phyloP scores from a whole-genome alignment of 1,140 invertebrate genomes.

The Heliconius melpomene region DNA sequence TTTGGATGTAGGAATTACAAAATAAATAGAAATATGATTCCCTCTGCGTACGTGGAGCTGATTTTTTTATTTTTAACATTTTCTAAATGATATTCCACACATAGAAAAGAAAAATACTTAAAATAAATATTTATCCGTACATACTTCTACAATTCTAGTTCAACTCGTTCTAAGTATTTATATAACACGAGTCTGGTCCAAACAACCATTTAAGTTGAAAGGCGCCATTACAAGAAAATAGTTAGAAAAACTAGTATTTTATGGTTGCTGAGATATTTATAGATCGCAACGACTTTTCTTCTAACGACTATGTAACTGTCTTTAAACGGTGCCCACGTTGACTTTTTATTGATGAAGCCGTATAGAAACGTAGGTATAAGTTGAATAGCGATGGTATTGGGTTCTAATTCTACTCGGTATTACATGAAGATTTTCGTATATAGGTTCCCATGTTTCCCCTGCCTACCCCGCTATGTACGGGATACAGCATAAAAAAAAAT shows the following conservation, averaged over 20 bases:
- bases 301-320: slow-evolving; percentile 5
- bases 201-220: neutral
- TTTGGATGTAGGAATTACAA: too few species aligned
- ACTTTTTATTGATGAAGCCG: neutral
- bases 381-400: neutral
- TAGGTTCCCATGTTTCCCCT: too few species aligned
- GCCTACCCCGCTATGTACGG: too few species aligned
- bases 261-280: neutral
- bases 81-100: too few species aligned
- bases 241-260: neutral
- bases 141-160: neutral
- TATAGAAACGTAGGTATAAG: neutral
- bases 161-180: neutral
- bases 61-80: too few species aligned
- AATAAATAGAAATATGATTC: too few species aligned
- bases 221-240: neutral
- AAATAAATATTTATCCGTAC: neutral
- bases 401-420: neutral
- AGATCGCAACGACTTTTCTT: neutral
- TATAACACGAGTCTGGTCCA: neutral
- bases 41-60: too few species aligned
- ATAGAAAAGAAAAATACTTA: too few species aligned
- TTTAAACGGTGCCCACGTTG: neutral
- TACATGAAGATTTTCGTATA: neutral
- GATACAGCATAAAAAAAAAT: too few species aligned